phyloP scores from a whole-genome alignment of 1,140 invertebrate species.

The Magallana ariakensis region DNA sequence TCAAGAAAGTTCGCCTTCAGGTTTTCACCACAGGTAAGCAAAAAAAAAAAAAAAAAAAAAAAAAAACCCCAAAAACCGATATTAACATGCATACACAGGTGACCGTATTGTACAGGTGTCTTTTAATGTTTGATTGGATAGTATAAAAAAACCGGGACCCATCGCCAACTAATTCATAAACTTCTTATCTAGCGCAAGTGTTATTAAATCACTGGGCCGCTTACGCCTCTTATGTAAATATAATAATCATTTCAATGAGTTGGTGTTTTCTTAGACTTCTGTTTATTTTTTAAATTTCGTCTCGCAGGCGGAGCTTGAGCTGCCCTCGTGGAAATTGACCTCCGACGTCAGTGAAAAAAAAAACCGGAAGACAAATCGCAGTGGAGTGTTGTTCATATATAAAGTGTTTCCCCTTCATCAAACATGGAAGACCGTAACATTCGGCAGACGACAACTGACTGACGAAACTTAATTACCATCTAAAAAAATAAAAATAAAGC shows the following conservation, averaged over 20 bases:
- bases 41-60: too few relatives aligned
- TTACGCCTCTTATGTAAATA: constrained; percentile 11
- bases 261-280: neutral
- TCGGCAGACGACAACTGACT: constrained; percentile 1
- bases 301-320: neutral
- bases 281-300: neutral
- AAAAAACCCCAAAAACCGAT: too few relatives aligned
- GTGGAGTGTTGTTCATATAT: neutral
- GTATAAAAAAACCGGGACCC: too few relatives aligned
- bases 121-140: too few relatives aligned
- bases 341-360: neutral
- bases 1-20: too few relatives aligned
- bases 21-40: neutral
- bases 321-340: neutral
- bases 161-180: too few relatives aligned
- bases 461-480: neutral
- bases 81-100: too few relatives aligned
- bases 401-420: constrained; percentile 16
- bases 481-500: neutral
- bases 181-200: too few relatives aligned
- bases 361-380: neutral
- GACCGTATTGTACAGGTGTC: too few relatives aligned
- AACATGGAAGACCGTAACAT: constrained; percentile 5
- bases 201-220: neutral
- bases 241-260: constrained; percentile 15